Evolutionary conservation across 2,797 vertebrate genomes (phyloP), one percentile per base, ranked within the genome.

Genomic region (Carapus acus): DNA sequence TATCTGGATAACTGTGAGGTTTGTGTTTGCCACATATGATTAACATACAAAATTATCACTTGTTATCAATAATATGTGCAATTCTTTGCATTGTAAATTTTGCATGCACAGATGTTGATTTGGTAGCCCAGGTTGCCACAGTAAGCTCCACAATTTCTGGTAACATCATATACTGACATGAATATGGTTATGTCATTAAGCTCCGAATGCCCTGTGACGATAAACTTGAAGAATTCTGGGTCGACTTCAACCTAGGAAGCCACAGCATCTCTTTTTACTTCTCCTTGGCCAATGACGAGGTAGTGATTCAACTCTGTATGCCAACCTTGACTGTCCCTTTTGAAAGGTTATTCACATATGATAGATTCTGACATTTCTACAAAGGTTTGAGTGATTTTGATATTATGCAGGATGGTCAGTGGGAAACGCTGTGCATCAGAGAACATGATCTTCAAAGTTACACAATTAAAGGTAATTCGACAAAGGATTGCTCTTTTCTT

Each of bases 171-270:
- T 23, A 2, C 52, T 69, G 8, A 69, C 53, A 58, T 9, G 14
- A 44, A 39, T 66, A 12, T 62, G 55, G 6, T 41, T 78, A 31
- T 83, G n/a, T 41, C 62, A 78, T 7, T 59, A 63, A 99, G 96
- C 80, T 99, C n/a, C 83, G 92, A 47, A 91, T 91, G 78, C 96
- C 96, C 2, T 15, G 78, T 43, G 95, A 99, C 90, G 92, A 96
- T 52, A 94, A 94, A 41, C 88, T 98, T 62, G 90, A 96, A 59
- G 91, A 92, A 18, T 98, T 94, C 71, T 99, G 96, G 96, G 83
- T 99, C 36, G 96, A 98, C 83, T 99, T 99, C 76, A 99, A 99
- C 57, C 21, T 91, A 36, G 89, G 89, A 46, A 98, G 93, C 71
- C 86, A 80, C 63, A 93, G 92, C 68, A 79, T 98, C 41, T 97